Conservation (phyloP, 2,113 vertebrate species). For the Heteronetta atricapilla region DNA sequence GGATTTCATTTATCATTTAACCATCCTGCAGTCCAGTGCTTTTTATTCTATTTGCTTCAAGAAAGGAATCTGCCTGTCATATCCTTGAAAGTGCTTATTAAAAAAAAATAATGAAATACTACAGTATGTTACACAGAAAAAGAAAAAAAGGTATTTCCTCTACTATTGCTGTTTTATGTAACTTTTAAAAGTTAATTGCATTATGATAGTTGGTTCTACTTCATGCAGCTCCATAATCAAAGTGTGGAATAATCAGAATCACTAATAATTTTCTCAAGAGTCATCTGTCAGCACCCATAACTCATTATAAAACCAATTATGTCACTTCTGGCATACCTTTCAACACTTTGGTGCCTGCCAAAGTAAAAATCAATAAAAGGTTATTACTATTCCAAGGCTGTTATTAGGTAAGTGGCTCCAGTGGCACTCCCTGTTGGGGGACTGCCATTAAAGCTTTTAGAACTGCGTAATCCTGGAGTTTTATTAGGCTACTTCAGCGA, state of each 20-base stretch:
- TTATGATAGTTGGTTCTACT: not conserved
- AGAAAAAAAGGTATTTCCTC: not conserved
- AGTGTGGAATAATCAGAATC: not conserved
- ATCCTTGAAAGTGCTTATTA: not conserved
- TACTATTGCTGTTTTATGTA: not conserved
- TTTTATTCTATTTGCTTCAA: not conserved
- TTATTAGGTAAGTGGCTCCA: not conserved
- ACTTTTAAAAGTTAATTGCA: not conserved
- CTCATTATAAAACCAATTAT: constrained; percentile 1
- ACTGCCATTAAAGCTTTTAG: not conserved
- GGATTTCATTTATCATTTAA: not conserved
- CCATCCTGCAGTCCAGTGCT: not conserved
- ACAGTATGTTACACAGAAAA: not conserved
- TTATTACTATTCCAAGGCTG: not conserved
- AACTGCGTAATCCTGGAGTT: not conserved
- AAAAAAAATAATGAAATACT: not conserved
- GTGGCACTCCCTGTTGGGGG: not conserved
- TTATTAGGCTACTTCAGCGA: not conserved
- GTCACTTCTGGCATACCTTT: constrained; percentile 1
- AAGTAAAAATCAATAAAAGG: constrained; percentile 1
- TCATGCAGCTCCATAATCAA: not conserved
- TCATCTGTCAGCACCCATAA: constrained; percentile 16
- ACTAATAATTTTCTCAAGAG: constrained; percentile 15
- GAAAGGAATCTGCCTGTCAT: not conserved
- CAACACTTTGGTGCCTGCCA: not conserved